phyloP scores from a whole-genome alignment of 2,888 invertebrate genomes.

The Dione juno region DNA sequence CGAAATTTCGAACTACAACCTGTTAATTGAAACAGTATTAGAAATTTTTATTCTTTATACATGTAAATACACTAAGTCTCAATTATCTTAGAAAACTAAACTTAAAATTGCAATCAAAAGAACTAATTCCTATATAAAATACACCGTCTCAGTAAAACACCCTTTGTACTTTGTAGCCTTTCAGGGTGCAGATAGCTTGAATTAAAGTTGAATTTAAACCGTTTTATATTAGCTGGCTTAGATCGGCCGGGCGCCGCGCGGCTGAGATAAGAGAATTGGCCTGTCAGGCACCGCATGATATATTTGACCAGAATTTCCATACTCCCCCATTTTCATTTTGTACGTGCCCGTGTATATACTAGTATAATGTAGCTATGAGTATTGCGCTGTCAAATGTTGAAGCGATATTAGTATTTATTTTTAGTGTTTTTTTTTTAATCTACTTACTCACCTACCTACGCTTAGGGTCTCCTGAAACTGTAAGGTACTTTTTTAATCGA shows the following conservation, averaged over 20 bases:
- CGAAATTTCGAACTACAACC: no score
- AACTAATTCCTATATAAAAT: constrained; percentile 53
- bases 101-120: constrained; percentile 23
- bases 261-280: constrained; percentile 93
- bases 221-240: constrained; percentile 84
- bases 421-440: neutral
- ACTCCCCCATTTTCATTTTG: constrained; percentile 82
- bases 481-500: no score
- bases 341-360: constrained; percentile 82
- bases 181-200: constrained; percentile 77
- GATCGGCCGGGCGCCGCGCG: constrained; percentile 83
- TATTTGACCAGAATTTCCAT: constrained; percentile 96
- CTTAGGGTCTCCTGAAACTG: no score
- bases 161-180: constrained; percentile 66
- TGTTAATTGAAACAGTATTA: no score
- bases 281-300: constrained; percentile 94
- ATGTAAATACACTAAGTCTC: no score
- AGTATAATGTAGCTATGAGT: constrained; percentile 71
- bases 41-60: no score
- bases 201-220: constrained; percentile 84
- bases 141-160: constrained; percentile 82
- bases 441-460: no score
- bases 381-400: constrained; percentile 56
- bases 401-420: constrained; percentile 22
- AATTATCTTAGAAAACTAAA: neutral